A percentile compares a stretch with the other conserved stretches of the same genome.
Conservation (phyloP, 2,113 vertebrate genomes). For the Psophia crepitans region DNA sequence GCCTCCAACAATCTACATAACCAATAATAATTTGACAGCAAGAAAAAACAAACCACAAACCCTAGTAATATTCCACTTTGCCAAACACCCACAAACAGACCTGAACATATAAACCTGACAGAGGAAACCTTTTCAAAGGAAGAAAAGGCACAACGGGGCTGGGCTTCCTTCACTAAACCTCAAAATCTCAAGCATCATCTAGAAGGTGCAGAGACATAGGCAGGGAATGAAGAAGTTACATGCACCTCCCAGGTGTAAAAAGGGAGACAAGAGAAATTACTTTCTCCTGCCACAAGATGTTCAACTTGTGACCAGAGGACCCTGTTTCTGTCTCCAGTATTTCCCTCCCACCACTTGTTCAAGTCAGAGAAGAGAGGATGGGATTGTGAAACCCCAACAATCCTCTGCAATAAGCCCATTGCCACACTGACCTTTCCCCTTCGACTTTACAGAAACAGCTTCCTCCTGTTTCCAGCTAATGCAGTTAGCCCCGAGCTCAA, state of each 20-base stretch:
- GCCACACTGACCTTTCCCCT: conserved; percentile 43
- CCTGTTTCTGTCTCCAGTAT: not conserved
- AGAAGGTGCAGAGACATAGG: not conserved
- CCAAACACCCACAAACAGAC: not conserved
- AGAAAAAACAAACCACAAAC: not conserved
- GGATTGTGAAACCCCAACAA: conserved; percentile 2
- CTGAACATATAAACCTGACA: not conserved
- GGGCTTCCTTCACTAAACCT: not conserved
- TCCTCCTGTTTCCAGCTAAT: conserved; percentile 20
- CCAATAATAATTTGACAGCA: not conserved
- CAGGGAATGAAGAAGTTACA: not conserved
- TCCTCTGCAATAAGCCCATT: not conserved
- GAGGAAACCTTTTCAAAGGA: not conserved
- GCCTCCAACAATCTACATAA: not conserved
- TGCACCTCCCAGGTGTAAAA: not conserved
- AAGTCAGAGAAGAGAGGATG: not conserved
- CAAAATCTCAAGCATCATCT: not conserved
- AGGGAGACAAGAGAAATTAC: not conserved
- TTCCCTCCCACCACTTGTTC: not conserved
- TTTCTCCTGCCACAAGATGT: not conserved
- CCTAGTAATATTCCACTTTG: not conserved
- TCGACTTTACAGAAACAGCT: conserved; percentile 28
- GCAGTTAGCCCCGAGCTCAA: conserved; percentile 1
- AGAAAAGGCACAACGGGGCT: not conserved
- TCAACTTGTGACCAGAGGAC: not conserved